Evolutionary conservation across 35 echinoderm and acorn worm species (phyloP).

Genomic region (Antedon bifida): DNA sequence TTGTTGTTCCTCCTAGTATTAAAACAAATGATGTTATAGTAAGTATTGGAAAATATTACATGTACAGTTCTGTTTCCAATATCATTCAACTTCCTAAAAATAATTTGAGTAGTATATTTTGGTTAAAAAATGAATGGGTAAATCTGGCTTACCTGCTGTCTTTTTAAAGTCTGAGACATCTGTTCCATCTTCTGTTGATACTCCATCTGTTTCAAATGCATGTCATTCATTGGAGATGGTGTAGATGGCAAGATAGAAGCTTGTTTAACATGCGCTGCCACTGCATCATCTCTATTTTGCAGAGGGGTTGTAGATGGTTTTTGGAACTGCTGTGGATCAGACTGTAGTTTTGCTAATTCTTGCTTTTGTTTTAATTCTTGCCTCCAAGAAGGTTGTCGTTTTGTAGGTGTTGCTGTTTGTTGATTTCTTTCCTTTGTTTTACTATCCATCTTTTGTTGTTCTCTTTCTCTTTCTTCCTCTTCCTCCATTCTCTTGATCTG

Average conservation of each 20-base stretch:
- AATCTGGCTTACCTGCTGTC: background rate
- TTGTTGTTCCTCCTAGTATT: background rate
- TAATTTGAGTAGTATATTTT: background rate
- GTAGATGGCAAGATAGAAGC: background rate
- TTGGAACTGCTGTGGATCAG: background rate
- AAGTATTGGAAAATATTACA: background rate
- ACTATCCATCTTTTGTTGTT: background rate
- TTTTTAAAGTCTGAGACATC: background rate
- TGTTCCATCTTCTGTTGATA: background rate
- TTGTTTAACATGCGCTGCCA: background rate
- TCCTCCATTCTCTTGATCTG: too few species aligned
- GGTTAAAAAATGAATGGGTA: too few species aligned
- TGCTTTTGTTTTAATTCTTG: constrained; percentile 19
- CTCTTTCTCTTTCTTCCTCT: background rate
- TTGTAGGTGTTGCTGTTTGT: background rate
- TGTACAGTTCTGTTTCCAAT: background rate
- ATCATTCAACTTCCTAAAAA: background rate
- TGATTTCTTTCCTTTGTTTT: too few species aligned
- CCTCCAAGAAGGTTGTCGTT: constrained; percentile 1
- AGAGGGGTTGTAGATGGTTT: background rate
- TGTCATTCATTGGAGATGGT: background rate
- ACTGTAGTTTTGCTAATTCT: background rate
- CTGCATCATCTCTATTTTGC: background rate
- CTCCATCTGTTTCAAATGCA: background rate
- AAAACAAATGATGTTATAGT: background rate